Conservation (phyloP, 2,797 vertebrate species). For the Helarctos malayanus region DNA sequence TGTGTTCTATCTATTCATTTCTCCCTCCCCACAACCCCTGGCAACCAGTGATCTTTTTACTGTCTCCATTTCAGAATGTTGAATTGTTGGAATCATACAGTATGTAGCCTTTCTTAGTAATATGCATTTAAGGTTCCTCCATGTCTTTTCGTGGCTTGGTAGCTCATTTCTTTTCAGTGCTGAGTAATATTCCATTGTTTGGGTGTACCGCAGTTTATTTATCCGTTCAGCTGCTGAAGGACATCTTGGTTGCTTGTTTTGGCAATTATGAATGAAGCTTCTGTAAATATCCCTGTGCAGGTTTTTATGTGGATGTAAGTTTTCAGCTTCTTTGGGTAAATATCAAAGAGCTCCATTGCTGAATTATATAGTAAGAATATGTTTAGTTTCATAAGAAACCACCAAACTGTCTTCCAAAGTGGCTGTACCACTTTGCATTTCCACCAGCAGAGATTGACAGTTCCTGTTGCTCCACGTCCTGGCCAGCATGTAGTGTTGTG, state of each 20-base stretch:
- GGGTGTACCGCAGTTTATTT: neutral
- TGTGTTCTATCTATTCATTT: neutral
- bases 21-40: neutral
- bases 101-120: neutral
- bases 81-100: neutral
- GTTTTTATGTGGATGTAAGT: neutral
- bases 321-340: neutral
- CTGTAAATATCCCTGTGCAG: neutral
- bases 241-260: constrained; percentile 37
- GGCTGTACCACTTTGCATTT: neutral
- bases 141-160: neutral
- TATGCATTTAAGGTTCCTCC: neutral
- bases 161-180: neutral
- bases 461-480: neutral
- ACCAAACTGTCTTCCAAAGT: neutral
- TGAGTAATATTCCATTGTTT: neutral
- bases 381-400: neutral
- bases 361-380: neutral
- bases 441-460: neutral
- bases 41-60: neutral
- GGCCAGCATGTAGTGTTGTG: neutral
- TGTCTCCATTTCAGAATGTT: neutral
- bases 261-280: neutral
- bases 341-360: neutral
- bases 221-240: neutral